phyloP scores from a whole-genome alignment of 2,888 invertebrate genomes.

The Gerris lacustris region DNA sequence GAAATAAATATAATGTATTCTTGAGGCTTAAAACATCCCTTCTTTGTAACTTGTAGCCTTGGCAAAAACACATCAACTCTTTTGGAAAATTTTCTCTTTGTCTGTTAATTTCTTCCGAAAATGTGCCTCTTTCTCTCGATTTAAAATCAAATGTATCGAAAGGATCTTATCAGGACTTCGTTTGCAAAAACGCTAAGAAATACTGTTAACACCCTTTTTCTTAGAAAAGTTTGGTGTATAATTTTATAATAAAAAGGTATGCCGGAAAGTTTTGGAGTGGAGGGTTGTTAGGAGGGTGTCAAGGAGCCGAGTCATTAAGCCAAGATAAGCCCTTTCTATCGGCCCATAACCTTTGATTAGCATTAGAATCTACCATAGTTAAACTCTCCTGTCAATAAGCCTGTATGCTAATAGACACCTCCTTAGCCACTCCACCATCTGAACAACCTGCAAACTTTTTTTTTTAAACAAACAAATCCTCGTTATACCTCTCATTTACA shows the following conservation, averaged over 20 bases:
- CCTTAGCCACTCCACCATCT: neutral
- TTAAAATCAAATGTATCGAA: constrained; percentile 2
- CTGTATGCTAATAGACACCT: neutral
- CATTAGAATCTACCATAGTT: neutral
- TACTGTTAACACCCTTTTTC: neutral
- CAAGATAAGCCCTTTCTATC: constrained; percentile 3
- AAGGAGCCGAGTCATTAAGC: neutral
- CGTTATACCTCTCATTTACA: no score
- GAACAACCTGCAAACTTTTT: neutral
- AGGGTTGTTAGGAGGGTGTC: neutral
- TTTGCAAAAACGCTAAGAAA: neutral
- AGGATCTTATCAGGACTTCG: neutral
- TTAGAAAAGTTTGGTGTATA: neutral
- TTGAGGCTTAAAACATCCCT: neutral
- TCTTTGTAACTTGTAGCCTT: neutral
- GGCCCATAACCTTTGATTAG: constrained; percentile 1
- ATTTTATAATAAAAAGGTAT: neutral
- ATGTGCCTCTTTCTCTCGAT: neutral
- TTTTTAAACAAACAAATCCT: neutral
- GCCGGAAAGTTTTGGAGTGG: neutral
- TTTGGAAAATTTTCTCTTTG: neutral
- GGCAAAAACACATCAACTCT: neutral
- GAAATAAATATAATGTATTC: neutral
- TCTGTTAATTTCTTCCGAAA: neutral
- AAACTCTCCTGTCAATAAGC: neutral